Conservation (phyloP, 2,888 invertebrate species). For the Drosophila pullipes region DNA sequence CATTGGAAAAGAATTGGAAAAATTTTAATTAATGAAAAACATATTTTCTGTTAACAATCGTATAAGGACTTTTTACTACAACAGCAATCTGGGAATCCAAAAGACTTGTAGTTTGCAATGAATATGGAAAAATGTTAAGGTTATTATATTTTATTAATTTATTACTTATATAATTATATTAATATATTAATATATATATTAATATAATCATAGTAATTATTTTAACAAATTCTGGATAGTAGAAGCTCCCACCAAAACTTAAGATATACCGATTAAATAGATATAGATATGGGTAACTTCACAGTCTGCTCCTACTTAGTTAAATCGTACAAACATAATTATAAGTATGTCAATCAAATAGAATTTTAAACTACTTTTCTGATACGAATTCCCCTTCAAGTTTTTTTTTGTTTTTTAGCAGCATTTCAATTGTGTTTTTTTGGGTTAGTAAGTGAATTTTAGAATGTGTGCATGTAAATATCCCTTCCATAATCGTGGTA, state of each 20-base stretch:
- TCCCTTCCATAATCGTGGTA: constrained; percentile 39
- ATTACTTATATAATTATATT: background rate
- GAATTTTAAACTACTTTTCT: background rate
- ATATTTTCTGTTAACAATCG: background rate
- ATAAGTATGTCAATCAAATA: background rate
- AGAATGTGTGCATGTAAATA: constrained; percentile 1
- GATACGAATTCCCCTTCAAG: background rate
- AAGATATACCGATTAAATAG: background rate
- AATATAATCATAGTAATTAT: background rate
- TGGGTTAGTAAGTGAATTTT: constrained; percentile 10
- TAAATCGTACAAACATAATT: background rate
- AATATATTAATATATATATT: no score
- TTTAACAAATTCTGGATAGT: background rate
- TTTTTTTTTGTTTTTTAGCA: constrained; percentile 16
- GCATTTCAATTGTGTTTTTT: constrained; percentile 20
- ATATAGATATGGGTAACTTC: background rate
- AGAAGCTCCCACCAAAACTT: background rate
- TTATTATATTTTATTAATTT: background rate
- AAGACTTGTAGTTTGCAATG: background rate
- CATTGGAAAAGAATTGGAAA: background rate
- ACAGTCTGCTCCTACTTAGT: background rate
- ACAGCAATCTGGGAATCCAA: background rate
- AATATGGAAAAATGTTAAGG: background rate
- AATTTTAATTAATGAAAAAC: background rate
- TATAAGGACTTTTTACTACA: background rate